Conservation (phyloP, 2,888 invertebrate species). For the Dinocampus coccinellae region DNA sequence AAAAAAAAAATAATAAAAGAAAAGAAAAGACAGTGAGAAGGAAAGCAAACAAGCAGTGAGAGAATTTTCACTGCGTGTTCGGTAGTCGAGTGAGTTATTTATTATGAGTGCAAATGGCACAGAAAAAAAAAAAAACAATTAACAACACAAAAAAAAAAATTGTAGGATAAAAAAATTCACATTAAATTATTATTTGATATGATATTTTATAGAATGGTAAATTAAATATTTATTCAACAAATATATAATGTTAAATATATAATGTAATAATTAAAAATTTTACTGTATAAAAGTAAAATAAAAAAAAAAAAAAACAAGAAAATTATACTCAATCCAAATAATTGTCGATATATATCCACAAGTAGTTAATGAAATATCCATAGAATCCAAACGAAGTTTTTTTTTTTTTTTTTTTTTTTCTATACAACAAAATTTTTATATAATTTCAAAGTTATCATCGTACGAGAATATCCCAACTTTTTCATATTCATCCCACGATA, state of each 20-base stretch:
- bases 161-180: neutral
- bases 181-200: neutral
- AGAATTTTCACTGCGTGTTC: neutral
- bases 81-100: too few species aligned
- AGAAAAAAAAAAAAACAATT: neutral
- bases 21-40: too few species aligned
- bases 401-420: too few species aligned
- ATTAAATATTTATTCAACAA: neutral
- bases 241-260: neutral
- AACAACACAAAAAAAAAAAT: neutral
- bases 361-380: neutral
- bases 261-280: neutral
- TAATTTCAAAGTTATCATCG: neutral
- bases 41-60: too few species aligned
- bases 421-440: neutral
- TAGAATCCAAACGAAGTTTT: neutral
- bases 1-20: neutral
- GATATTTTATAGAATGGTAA: neutral
- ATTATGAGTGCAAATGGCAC: too few species aligned
- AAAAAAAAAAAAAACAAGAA: too few species aligned
- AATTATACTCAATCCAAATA: neutral
- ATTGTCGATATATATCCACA: neutral
- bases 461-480: neutral
- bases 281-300: neutral
- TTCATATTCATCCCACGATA: neutral